Conservation (phyloP, 2,113 vertebrate species). For the Cromileptes altivelis region DNA sequence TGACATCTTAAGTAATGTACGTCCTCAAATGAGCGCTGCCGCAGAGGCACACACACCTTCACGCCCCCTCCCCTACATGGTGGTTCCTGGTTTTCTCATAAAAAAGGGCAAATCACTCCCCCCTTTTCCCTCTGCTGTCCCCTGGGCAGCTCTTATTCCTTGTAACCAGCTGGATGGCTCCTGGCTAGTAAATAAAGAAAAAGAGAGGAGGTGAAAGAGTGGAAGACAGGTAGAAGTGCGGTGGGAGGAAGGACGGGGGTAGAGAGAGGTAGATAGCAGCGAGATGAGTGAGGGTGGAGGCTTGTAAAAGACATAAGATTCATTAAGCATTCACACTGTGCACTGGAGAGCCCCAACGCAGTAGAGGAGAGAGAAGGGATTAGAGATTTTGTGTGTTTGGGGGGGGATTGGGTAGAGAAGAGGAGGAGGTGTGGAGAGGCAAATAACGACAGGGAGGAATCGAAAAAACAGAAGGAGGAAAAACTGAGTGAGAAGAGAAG, state of each 20-base stretch:
- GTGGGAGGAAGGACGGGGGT: background rate
- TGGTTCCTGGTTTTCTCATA: conserved; percentile 1
- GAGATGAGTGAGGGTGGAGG: conserved; percentile 38
- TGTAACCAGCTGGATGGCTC: conserved; percentile 63
- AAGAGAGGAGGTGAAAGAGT: conserved; percentile 45
- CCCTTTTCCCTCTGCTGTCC: conserved; percentile 28
- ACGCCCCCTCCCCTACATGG: background rate
- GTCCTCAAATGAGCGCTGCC: background rate
- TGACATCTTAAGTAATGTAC: conserved; percentile 5
- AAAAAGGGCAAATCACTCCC: conserved; percentile 12
- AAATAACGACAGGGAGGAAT: conserved; percentile 40
- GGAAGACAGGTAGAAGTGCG: conserved; percentile 40
- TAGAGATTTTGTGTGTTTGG: background rate
- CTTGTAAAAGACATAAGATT: conserved; percentile 73
- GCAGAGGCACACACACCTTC: background rate
- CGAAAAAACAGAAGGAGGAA: conserved; percentile 6
- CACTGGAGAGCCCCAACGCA: conserved; percentile 52
- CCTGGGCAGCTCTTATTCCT: conserved; percentile 52
- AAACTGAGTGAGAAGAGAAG: conserved; percentile 19
- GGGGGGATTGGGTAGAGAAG: conserved; percentile 7
- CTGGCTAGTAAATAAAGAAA: conserved; percentile 66
- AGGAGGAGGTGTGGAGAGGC: conserved; percentile 5
- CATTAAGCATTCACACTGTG: conserved; percentile 73
- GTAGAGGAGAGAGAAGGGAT: conserved; percentile 57
- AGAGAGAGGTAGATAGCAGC: conserved; percentile 6